These are phyloP conservation scores for Cotesia congregata DNA, from an alignment of 2,888 invertebrate genomes.

Conservation along the genomic window DNA sequence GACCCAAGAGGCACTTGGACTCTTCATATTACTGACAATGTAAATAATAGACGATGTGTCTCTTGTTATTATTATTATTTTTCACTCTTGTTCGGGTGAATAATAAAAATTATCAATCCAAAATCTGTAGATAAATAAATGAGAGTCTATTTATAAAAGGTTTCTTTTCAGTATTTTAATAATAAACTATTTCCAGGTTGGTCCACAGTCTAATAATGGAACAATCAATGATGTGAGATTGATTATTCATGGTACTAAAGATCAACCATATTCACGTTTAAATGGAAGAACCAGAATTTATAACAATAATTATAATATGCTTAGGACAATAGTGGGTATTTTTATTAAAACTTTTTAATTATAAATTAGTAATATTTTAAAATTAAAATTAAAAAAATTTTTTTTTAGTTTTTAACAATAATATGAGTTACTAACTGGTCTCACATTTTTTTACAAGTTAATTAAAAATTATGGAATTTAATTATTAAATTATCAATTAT, in stretches of 20 bases:
- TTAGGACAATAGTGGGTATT: constrained; percentile 61
- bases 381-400: too few species aligned
- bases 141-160: background rate
- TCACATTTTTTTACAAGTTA: too few species aligned
- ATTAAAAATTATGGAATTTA: too few species aligned
- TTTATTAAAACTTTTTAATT: constrained; percentile 1
- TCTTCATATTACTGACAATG: constrained; percentile 63
- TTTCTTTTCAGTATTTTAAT: constrained; percentile 20
- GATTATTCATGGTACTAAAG: constrained; percentile 80
- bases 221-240: constrained; percentile 74
- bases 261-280: constrained; percentile 76
- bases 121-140: background rate
- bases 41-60: constrained; percentile 32
- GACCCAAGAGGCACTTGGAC: constrained; percentile 80
- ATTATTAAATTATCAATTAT: too few species aligned
- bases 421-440: too few species aligned
- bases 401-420: too few species aligned
- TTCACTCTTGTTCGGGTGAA: background rate
- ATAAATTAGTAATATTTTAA: background rate
- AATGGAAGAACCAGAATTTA: constrained; percentile 72
- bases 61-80: background rate
- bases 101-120: background rate
- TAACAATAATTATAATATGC: constrained; percentile 72
- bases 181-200: constrained; percentile 61
- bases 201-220: constrained; percentile 73